Evolutionary conservation across 2,888 invertebrate species (phyloP).

Genomic region (Axea sp.): DNA sequence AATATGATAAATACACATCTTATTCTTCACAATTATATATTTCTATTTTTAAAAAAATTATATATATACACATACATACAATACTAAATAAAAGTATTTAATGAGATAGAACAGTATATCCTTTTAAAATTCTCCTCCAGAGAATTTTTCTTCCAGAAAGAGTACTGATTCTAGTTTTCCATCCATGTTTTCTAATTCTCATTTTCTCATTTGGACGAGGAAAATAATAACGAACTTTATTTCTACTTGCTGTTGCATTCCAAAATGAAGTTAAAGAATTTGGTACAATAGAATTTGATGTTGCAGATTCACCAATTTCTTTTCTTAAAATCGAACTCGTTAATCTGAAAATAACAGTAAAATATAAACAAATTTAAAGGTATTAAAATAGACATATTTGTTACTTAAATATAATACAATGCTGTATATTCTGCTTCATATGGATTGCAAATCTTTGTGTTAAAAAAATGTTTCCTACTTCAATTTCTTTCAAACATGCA

Average conservation of each 20-base stretch:
- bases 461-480: no score
- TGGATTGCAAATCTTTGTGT: no score
- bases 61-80: no score
- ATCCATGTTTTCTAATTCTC: conserved; percentile 86
- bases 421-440: no score
- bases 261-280: conserved; percentile 61
- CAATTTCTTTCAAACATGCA: no score
- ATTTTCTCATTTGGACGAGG: conserved; percentile 87
- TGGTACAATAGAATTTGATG: conserved; percentile 11
- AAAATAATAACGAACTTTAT: conserved; percentile 84
- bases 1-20: no score
- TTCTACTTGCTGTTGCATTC: conserved; percentile 73
- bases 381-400: no score
- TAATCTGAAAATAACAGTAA: conserved; percentile 23
- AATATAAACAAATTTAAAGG: no score
- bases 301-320: conserved; percentile 5
- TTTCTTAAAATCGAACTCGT: conserved; percentile 7
- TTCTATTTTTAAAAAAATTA: no score
- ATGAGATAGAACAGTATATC: conserved; percentile 17
- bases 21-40: no score
- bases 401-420: no score
- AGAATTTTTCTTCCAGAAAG: conserved; percentile 83
- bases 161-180: conserved; percentile 85
- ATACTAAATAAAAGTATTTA: no score
- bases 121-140: conserved; percentile 34